Evolutionary conservation across 92 coral and sea anemone species (phyloP), one percentile per base, ranked within the genome.

Genomic region (Heliopora coerulea): DNA sequence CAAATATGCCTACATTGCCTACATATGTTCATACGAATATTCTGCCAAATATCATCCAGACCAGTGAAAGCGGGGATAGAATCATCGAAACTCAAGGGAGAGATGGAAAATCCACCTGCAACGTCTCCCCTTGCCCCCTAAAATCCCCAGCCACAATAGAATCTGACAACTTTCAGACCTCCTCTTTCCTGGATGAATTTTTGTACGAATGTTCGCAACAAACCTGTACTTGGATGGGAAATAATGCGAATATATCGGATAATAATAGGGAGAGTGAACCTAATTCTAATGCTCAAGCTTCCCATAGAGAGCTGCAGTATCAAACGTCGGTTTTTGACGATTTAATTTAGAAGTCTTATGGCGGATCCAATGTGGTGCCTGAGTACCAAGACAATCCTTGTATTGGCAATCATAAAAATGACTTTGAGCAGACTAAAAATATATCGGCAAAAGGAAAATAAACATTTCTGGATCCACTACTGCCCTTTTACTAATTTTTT

Each of bases 241-340:
- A 4, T 21, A 19, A 49, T 26, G 7, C 8, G 17, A 3, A 11
- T 33, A 46, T 20, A 39, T 30, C 75, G 6, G 17, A 17, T 33
- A 27, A 70, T 32, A 41, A 70, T 26, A 13, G 23, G 9, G 40
- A 4, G 33, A 46, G 29, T 4, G 25, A 14, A 67, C n/a, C 74
- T 6, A 35, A 46, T 26, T 25, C 15, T 46, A 23, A 24, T 13
- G 59, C 18, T 14, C 0, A 67, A 67, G 19, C 17, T 46, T 46
- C 52, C 27, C n/a, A 48, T 24, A 46, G 25, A 25, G 12, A 56
- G 12, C 24, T 27, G 3, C 56, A 50, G 75, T 27, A 13, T 13
- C 77, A 52, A 30, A 33, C 77, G 25, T 49, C 62, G 23, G 37
- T 70, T 52, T 29, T 70, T 54, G 77, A 70, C 39, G 77, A 70